Base-by-base conservation (phyloP, 1,140 invertebrate species). In the Bombus picipes region DNA sequence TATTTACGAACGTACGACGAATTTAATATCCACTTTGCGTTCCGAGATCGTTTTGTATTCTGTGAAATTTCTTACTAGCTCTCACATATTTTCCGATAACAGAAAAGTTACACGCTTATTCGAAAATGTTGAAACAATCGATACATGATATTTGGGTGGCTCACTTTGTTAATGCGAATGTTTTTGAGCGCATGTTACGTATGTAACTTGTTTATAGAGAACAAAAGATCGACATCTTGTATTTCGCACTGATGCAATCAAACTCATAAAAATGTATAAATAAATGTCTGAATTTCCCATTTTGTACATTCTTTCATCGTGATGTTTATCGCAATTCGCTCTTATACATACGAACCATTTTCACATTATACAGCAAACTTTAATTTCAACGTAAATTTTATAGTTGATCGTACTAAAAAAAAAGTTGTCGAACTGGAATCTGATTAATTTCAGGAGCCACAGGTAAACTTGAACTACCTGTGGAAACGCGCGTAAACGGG, bases 1-100 rank as follows among this genome's bases (percentile, higher is more conserved):
- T n/a, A 59, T 32, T n/a, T 12, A 68, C 6, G 0, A 34, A 72
- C 22, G 32, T 53, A n/a, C 15, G 22, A 34, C 39, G 32, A 62
- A 62, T 74, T 76, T 82, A 82, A 66, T 66, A 18, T 47, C 57
- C 59, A 34, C 41, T 65, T 82, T 43, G 81, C 72, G 57, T 65
- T 82, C 65, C 32, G 28, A 76, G 8, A 47, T 66, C 43, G 25
- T 39, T 53, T 77, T 68, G 22, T 83, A 83, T 47, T 77, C 34
- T 18, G 47, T 9, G 25, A 1, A 12, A 66, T 41, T 53, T 83
- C 47, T 76, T 0, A 25, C n/a, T 9, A 57, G 22, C 28, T 66
- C 41, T 25, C 28, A 39, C 41, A 66, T n/a, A 6, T 68, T 66
- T 25, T 32, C 22, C 22, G 22, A 13, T 53, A 41, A 68, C 13